phyloP scores from a whole-genome alignment of 2,113 vertebrate species.

The Pogonocichla stellata region DNA sequence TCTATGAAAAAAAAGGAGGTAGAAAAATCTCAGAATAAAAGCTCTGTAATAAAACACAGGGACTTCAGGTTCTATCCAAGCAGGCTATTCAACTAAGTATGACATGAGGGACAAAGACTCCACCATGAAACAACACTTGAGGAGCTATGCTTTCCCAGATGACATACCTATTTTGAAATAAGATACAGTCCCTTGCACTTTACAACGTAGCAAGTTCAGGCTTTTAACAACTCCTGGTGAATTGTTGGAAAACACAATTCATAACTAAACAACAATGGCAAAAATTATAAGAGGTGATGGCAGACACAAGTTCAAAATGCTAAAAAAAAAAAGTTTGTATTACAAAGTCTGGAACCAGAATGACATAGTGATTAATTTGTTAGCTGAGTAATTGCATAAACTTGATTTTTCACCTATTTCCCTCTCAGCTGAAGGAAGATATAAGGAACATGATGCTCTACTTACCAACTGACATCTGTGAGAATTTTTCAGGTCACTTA shows the following conservation, averaged over 20 bases:
- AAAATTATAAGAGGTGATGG: not conserved
- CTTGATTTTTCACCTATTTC: not conserved
- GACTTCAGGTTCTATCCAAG: not conserved
- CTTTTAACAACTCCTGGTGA: not conserved
- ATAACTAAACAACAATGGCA: not conserved
- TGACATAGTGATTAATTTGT: not conserved
- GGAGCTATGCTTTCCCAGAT: not conserved
- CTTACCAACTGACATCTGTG: not conserved
- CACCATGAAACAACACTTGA: not conserved
- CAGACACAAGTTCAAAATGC: not conserved
- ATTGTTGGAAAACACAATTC: not conserved
- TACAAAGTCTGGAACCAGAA: not conserved
- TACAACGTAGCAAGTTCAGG: not conserved
- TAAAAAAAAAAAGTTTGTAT: not conserved
- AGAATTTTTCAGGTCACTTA: not conserved
- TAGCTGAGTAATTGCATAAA: not conserved
- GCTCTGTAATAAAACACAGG: not conserved
- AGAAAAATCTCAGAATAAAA: not conserved
- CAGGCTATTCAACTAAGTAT: not conserved
- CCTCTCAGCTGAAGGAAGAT: not conserved
- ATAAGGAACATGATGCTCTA: not conserved
- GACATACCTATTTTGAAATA: not conserved
- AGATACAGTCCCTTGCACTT: not conserved
- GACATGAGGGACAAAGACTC: not conserved
- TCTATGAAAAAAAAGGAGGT: not conserved